A percentile compares a stretch with the other conserved stretches of the same genome.
These are phyloP conservation scores for Drosophila orena DNA, from an alignment of 1,140 invertebrate genomes.

Conservation along the genomic window DNA sequence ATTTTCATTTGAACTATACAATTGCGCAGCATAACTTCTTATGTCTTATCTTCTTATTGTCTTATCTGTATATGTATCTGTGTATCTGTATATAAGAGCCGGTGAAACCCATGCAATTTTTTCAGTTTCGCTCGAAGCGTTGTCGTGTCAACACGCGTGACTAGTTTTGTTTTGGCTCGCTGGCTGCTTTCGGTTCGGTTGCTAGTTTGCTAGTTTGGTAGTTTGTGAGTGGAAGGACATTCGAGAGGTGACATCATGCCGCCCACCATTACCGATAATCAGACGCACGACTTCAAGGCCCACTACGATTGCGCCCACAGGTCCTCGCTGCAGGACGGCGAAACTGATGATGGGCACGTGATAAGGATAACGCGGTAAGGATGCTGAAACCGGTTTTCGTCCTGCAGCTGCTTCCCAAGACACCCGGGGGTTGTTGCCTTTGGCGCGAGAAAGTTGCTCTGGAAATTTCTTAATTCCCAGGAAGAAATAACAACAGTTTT, in stretches of 20 bases:
- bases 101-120: slow-evolving; percentile 28
- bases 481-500: not conserved
- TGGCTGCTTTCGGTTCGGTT: slow-evolving; percentile 5
- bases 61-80: too few relatives aligned
- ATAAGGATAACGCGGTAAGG: slow-evolving; percentile 70
- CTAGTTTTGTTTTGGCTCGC: not conserved
- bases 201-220: not conserved
- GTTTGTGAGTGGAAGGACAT: slow-evolving; percentile 38
- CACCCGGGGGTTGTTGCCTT: slow-evolving; percentile 21
- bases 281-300: slow-evolving; percentile 59
- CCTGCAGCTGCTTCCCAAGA: slow-evolving; percentile 20
- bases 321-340: slow-evolving; percentile 56
- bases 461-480: not conserved
- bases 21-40: slow-evolving; percentile 58
- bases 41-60: too few relatives aligned
- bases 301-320: slow-evolving; percentile 53
- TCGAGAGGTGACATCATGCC: slow-evolving; percentile 69
- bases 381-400: slow-evolving; percentile 49
- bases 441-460: slow-evolving; percentile 1
- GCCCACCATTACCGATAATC: slow-evolving; percentile 64
- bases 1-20: slow-evolving; percentile 25
- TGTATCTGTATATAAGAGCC: slow-evolving; percentile 64
- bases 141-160: slow-evolving; percentile 40
- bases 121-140: slow-evolving; percentile 58
- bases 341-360: slow-evolving; percentile 56